phyloP scores from a whole-genome alignment of 2,797 vertebrate genomes.

The Spatula versicolor region DNA sequence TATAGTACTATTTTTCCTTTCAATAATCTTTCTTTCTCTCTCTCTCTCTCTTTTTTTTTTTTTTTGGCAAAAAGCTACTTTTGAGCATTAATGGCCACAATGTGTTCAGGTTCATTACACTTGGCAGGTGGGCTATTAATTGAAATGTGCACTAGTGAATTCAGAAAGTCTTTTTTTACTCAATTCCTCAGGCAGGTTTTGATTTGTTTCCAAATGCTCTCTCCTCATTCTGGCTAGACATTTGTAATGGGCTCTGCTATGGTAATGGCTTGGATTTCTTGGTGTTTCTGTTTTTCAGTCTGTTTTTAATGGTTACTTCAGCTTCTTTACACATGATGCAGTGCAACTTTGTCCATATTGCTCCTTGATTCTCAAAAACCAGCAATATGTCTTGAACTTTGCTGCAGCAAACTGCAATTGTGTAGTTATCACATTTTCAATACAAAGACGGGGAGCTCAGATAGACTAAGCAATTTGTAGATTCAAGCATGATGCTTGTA shows the following conservation, averaged over 20 bases:
- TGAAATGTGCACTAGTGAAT: constrained; percentile 23
- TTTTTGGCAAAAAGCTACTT: not conserved
- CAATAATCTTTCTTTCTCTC: not conserved
- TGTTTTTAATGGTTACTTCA: not conserved
- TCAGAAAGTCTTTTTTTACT: constrained; percentile 35
- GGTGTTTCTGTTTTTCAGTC: not conserved
- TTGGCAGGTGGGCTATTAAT: constrained; percentile 49
- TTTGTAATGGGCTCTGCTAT: not conserved
- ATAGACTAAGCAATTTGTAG: not conserved
- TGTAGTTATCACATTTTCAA: not conserved
- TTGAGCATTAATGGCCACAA: constrained; percentile 21
- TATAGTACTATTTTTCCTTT: not conserved
- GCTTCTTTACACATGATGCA: not conserved
- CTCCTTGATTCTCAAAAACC: not conserved
- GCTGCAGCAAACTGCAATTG: not conserved
- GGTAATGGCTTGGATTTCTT: not conserved
- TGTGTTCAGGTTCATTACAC: constrained; percentile 16
- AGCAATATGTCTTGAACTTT: not conserved
- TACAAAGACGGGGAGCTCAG: not conserved
- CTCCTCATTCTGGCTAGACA: not conserved
- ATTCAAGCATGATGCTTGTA: not conserved
- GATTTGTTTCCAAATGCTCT: constrained; percentile 48
- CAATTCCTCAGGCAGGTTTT: constrained; percentile 37
- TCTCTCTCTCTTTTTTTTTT: not conserved
- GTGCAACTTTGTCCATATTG: not conserved